Percentiles rank a stretch among this genome's conserved stretches.
These are phyloP conservation scores for Sebastes minor DNA, from an alignment of 2,797 vertebrate species.

Conservation along the genomic window DNA sequence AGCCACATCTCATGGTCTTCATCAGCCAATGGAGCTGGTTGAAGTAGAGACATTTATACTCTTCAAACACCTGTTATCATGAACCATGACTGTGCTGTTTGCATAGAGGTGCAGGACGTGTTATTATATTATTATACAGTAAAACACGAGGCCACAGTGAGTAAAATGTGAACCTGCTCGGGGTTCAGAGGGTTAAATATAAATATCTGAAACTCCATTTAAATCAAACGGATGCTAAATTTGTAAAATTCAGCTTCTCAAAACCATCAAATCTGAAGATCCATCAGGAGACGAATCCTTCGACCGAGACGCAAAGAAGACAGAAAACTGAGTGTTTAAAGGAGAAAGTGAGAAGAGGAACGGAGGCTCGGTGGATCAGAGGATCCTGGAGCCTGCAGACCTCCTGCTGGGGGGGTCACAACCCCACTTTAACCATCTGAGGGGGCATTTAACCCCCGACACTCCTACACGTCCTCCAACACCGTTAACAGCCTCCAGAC, in stretches of 20 bases:
- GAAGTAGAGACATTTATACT: too few species aligned
- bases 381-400: slow-evolving; percentile 10
- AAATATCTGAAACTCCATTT: not conserved
- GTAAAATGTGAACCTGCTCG: too few species aligned
- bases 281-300: not conserved
- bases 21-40: too few species aligned
- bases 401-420: slow-evolving; percentile 26
- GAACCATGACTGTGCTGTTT: too few species aligned
- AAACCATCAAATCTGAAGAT: not conserved
- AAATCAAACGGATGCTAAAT: too few species aligned
- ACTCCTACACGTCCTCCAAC: not conserved
- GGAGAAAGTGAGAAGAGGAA: not conserved
- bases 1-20: not conserved
- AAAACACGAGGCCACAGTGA: too few species aligned
- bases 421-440: slow-evolving; percentile 31
- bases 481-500: not conserved
- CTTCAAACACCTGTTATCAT: too few species aligned
- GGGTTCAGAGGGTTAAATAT: too few species aligned
- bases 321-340: not conserved
- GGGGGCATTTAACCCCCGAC: slow-evolving; percentile 9
- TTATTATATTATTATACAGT: too few species aligned
- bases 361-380: not conserved
- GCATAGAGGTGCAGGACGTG: too few species aligned
- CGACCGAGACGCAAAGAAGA: not conserved
- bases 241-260: too few species aligned